Evolutionary conservation across 1,140 invertebrate genomes (phyloP), one percentile per base, ranked within the genome.

Genomic region (Pogonus chalceus): DNA sequence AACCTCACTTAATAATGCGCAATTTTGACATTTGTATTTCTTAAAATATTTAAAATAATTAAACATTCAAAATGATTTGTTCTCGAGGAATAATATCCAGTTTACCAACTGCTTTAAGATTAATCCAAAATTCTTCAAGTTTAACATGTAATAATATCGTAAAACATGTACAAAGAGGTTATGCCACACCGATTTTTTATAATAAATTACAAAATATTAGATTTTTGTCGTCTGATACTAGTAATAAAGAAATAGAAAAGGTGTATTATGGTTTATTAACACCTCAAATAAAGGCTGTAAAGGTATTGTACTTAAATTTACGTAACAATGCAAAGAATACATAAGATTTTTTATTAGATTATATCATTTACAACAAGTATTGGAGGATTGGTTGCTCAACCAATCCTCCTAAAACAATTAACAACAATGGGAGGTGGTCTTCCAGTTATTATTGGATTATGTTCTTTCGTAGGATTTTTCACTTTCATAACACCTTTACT

Each of bases 401-500:
- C 91, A 0, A 67, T 87, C 35, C 60, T 95, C 1, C 72, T 84
- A 51, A 68, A 73, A 31, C 80, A 84, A 68, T 72, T 79, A 20
- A 54, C 75, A 18, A 72, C 77, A 23, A 69, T 79, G 3, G 77
- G 77, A 37, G 69, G 69, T 43, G 66, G 76, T 35, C 74, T 80
- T 0, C 67, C 70, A 2, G 66, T 81, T 39, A 66, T 81, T 0
- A 64, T 85, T 51, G 79, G 76, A 2, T 53, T 84, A 2, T 83
- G 80, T 58, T 75, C 78, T 1, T 72, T 85, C 37, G 73, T 89
- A 1, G 84, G 83, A 20, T 79, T 92, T 59, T 88, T 92, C 64
- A 85, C 90, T 2, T 82, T 92, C 61, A 71, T 82, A 0, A 93
- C 89, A 2, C 92, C 93, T 1, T 39, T 92, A 18, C 64, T 95